Conservation (phyloP, 2,888 invertebrate species). For the Phalangium opilio region DNA sequence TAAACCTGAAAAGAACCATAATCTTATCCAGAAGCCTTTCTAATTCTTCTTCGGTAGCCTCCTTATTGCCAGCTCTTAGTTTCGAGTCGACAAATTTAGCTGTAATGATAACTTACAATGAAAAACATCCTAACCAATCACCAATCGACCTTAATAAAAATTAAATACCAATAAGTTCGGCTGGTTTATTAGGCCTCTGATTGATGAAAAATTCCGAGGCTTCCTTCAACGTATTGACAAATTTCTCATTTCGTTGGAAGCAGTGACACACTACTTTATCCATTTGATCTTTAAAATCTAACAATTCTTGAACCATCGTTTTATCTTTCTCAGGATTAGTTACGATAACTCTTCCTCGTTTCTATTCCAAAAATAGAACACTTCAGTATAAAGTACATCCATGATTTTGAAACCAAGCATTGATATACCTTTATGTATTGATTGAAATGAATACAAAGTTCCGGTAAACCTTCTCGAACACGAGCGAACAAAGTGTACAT, state of each 20-base stretch:
- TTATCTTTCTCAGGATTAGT: constrained; percentile 96
- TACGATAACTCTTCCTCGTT: constrained; percentile 87
- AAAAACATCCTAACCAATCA: too few relatives aligned
- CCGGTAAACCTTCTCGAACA: constrained; percentile 76
- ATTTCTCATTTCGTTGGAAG: constrained; percentile 86
- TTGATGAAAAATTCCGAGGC: constrained; percentile 98
- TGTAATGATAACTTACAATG: constrained; percentile 26
- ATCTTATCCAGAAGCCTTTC: constrained; percentile 93
- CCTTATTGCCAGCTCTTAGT: constrained; percentile 91
- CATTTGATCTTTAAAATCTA: constrained; percentile 95
- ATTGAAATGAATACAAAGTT: constrained; percentile 78
- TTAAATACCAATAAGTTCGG: constrained; percentile 77
- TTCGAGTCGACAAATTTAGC: constrained; percentile 98
- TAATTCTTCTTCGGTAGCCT: constrained; percentile 93
- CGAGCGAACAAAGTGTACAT: constrained; percentile 74
- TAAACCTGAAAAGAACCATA: constrained; percentile 96
- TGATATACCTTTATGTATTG: constrained; percentile 70
- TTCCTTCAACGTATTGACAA: constrained; percentile 85
- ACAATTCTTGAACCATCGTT: constrained; percentile 88
- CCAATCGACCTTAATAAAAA: too few relatives aligned
- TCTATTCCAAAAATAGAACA: constrained; percentile 40
- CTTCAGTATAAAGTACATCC: too few relatives aligned
- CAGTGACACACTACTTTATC: constrained; percentile 80
- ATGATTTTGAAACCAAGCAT: too few relatives aligned
- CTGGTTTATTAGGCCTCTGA: constrained; percentile 94